phyloP scores from a whole-genome alignment of 2,113 vertebrate genomes.

The Enhydra lutris region DNA sequence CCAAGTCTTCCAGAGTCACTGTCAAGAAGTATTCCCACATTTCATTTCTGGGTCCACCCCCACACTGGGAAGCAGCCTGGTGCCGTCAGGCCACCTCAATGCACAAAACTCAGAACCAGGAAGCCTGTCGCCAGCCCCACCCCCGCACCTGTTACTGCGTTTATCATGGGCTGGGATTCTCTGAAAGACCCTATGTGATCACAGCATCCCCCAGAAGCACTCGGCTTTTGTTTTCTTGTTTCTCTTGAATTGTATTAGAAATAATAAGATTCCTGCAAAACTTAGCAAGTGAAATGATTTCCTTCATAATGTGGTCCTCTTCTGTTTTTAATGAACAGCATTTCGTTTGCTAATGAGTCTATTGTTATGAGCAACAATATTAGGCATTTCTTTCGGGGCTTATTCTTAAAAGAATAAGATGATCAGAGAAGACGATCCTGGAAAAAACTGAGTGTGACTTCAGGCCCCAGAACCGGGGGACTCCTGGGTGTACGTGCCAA shows the following conservation, averaged over 20 bases:
- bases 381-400: background rate
- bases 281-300: background rate
- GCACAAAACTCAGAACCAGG: background rate
- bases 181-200: background rate
- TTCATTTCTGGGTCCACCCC: background rate
- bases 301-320: background rate
- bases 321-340: background rate
- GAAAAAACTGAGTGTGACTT: background rate
- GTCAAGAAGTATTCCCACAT: background rate
- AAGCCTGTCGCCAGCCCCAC: accelerated
- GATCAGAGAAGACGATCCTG: background rate
- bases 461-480: accelerated
- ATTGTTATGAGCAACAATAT: background rate
- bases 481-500: accelerated
- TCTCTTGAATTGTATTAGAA: background rate
- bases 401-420: background rate
- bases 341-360: background rate
- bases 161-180: background rate
- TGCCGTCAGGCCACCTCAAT: background rate
- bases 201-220: background rate
- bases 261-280: background rate
- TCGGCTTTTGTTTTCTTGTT: background rate
- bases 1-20: accelerated
- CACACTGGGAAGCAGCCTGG: background rate
- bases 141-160: background rate